Evolutionary conservation across 2,888 invertebrate genomes (phyloP).

Genomic region (Campoletis raptor): DNA sequence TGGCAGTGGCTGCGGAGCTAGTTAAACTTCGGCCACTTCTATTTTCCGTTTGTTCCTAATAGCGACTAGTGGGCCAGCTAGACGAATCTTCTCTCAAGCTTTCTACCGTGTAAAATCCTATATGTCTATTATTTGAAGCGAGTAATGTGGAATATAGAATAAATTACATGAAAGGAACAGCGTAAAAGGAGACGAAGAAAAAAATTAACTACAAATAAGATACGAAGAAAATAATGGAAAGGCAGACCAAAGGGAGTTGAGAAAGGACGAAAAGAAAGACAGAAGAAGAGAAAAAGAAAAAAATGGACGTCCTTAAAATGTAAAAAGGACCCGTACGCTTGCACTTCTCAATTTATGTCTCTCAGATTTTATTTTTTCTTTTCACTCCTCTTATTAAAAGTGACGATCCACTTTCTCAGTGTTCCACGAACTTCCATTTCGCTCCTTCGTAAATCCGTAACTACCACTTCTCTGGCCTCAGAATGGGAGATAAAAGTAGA

Average conservation of each 20-base stretch:
- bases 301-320: constrained; percentile 40
- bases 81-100: constrained; percentile 43
- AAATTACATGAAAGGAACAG: constrained; percentile 24
- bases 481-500: neutral
- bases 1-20: constrained; percentile 71
- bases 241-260: neutral
- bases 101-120: constrained; percentile 17
- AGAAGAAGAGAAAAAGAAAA: neutral
- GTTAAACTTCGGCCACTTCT: constrained; percentile 81
- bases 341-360: constrained; percentile 9
- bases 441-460: constrained; percentile 49
- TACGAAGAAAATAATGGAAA: neutral
- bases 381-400: constrained; percentile 52
- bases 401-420: constrained; percentile 54
- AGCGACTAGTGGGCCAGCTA: constrained; percentile 69
- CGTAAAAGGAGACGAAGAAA: neutral
- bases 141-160: constrained; percentile 21
- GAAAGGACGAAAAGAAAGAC: neutral
- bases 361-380: constrained; percentile 9
- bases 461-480: constrained; percentile 9
- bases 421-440: constrained; percentile 34
- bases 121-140: constrained; percentile 24
- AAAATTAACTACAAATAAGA: neutral
- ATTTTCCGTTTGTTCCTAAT: constrained; percentile 80
- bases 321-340: constrained; percentile 48